Percentiles rank a stretch among this genome's conserved stretches.
Evolutionary conservation across 1,140 invertebrate genomes (phyloP).

Genomic region (Drosophila nasuta): DNA sequence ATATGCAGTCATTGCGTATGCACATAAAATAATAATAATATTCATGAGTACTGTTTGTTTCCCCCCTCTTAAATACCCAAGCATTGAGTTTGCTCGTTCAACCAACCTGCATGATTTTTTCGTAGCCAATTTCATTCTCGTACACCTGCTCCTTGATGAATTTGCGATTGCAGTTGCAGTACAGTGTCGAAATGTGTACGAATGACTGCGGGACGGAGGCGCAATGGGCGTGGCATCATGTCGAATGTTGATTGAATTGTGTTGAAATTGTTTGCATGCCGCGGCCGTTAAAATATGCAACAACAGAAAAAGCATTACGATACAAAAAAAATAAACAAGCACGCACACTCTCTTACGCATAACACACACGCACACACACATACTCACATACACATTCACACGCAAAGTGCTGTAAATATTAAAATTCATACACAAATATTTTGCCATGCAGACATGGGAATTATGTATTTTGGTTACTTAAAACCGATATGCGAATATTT

Average conservation of each 20-base stretch:
- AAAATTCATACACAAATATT: conserved; percentile 75
- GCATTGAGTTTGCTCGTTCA: conserved; percentile 18
- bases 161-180: conserved; percentile 87
- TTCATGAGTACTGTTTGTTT: conserved; percentile 27
- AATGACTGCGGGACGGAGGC: conserved; percentile 84
- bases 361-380: neutral
- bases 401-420: conserved; percentile 59
- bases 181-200: conserved; percentile 89
- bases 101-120: conserved; percentile 85
- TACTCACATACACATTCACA: neutral
- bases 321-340: conserved; percentile 34
- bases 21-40: conserved; percentile 44
- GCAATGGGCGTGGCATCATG: conserved; percentile 48
- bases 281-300: conserved; percentile 67
- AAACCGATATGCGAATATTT: conserved; percentile 69
- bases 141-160: conserved; percentile 87
- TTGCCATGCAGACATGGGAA: conserved; percentile 55
- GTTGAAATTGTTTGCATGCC: conserved; percentile 76
- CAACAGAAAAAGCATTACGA: conserved; percentile 33
- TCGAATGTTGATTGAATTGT: conserved; percentile 81
- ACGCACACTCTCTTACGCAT: neutral
- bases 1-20: conserved; percentile 21
- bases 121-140: conserved; percentile 85
- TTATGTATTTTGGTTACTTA: conserved; percentile 76
- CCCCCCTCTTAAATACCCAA: conserved; percentile 6